phyloP scores from a whole-genome alignment of 2,888 invertebrate species.

The Cryptocephalus primarius region DNA sequence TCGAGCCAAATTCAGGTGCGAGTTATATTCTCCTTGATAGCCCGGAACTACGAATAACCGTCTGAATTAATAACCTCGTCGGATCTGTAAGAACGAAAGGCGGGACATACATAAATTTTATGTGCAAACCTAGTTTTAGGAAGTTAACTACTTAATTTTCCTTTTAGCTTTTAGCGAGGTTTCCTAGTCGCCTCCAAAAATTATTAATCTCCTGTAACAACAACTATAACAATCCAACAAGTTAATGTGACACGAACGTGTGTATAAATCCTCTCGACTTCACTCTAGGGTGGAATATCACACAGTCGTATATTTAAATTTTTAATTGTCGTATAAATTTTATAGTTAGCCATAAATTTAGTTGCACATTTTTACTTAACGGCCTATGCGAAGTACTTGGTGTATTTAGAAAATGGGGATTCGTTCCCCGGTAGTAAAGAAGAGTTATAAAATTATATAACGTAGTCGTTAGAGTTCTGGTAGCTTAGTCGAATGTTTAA shows the following conservation, averaged over 20 bases:
- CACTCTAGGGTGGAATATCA: conserved; percentile 8
- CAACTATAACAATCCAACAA: conserved; percentile 2
- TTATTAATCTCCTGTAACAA: too few relatives aligned
- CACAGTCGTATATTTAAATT: conserved; percentile 9
- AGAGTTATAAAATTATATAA: too few relatives aligned
- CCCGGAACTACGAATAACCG: too few relatives aligned
- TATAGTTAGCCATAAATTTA: conserved; percentile 10
- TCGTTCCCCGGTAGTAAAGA: not conserved
- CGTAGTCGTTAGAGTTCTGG: conserved; percentile 13
- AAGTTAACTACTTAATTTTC: too few relatives aligned
- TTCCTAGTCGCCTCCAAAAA: too few relatives aligned
- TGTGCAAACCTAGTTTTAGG: too few relatives aligned
- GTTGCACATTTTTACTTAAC: conserved; percentile 9
- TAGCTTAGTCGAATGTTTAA: conserved; percentile 27
- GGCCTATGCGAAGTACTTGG: not conserved
- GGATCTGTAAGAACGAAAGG: too few relatives aligned
- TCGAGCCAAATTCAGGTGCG: too few relatives aligned
- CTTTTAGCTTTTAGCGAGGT: too few relatives aligned
- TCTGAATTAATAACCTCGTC: too few relatives aligned
- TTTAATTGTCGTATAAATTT: conserved; percentile 8
- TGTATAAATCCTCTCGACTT: conserved; percentile 6
- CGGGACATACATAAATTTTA: too few relatives aligned
- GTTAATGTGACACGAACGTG: conserved; percentile 8
- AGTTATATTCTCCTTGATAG: too few relatives aligned
- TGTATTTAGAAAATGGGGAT: not conserved